phyloP scores from a whole-genome alignment of 2,797 vertebrate species.

The Melanotaenia nigrans region DNA sequence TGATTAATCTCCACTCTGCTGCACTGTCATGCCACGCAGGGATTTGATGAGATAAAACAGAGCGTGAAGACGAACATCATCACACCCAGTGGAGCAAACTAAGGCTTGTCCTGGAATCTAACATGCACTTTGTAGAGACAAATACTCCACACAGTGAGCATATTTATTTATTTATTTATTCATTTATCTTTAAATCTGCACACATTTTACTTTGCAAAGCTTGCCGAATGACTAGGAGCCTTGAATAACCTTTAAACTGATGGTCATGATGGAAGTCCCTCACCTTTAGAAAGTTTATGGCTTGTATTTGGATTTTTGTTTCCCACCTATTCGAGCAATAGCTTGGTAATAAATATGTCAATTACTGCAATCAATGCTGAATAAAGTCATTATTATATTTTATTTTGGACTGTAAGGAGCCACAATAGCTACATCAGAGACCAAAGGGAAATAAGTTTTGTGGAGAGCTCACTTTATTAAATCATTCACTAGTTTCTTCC shows the following conservation, averaged over 20 bases:
- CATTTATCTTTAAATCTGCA: slow-evolving; percentile 16
- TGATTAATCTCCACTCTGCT: slow-evolving; percentile 34
- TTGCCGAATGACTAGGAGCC: slow-evolving; percentile 39
- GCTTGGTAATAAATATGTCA: not conserved
- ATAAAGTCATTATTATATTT: slow-evolving; percentile 27
- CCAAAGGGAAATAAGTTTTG: slow-evolving; percentile 21
- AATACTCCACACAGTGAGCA: slow-evolving; percentile 47
- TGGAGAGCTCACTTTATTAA: slow-evolving; percentile 35
- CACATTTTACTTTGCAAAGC: slow-evolving; percentile 53
- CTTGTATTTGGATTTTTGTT: not conserved
- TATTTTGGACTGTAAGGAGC: slow-evolving; percentile 18
- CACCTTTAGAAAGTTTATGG: not conserved
- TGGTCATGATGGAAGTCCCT: slow-evolving; percentile 1
- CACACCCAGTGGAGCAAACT: slow-evolving; percentile 31
- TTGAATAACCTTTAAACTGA: slow-evolving; percentile 42
- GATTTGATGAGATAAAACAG: slow-evolving; percentile 40
- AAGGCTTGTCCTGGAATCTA: slow-evolving; percentile 30
- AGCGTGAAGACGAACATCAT: slow-evolving; percentile 42
- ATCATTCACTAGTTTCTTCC: slow-evolving; percentile 54
- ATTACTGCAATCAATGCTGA: slow-evolving; percentile 4
- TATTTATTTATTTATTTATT: not conserved
- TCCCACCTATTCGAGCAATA: not conserved
- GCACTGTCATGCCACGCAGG: slow-evolving; percentile 24
- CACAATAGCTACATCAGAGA: slow-evolving; percentile 2
- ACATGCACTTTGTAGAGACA: slow-evolving; percentile 44